phyloP scores from a whole-genome alignment of 2,113 vertebrate genomes.

The Macheiramphus alcinus region DNA sequence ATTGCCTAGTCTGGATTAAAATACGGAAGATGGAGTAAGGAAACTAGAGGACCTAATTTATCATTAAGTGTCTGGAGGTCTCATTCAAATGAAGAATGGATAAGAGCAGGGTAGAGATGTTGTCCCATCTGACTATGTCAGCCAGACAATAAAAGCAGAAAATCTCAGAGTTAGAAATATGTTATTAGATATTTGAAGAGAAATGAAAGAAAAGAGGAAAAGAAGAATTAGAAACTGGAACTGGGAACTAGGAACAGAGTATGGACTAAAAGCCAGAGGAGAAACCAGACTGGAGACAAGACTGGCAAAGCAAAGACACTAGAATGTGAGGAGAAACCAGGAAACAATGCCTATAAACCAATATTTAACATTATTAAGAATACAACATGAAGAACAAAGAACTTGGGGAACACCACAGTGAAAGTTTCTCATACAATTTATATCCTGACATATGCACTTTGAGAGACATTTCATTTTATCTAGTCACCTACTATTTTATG shows the following conservation, averaged over 20 bases:
- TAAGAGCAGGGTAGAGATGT: background rate
- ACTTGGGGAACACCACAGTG: background rate
- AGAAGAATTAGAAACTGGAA: background rate
- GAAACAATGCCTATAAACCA: background rate
- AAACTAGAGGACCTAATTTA: background rate
- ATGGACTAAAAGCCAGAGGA: background rate
- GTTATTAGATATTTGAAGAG: background rate
- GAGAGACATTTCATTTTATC: background rate
- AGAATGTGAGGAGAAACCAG: accelerated
- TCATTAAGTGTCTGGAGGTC: background rate
- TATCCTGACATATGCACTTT: background rate
- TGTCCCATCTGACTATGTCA: background rate
- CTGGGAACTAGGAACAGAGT: background rate
- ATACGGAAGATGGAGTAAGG: background rate
- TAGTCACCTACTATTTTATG: background rate
- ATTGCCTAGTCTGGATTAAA: background rate
- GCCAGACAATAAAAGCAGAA: background rate
- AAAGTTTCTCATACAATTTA: background rate
- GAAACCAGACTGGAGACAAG: background rate
- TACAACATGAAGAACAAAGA: background rate
- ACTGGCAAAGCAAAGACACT: background rate
- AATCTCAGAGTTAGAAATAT: background rate
- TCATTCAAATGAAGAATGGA: background rate
- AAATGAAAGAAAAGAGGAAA: background rate
- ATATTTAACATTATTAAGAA: background rate